phyloP scores from a whole-genome alignment of 2,113 vertebrate species.

The Sterna hirundo region DNA sequence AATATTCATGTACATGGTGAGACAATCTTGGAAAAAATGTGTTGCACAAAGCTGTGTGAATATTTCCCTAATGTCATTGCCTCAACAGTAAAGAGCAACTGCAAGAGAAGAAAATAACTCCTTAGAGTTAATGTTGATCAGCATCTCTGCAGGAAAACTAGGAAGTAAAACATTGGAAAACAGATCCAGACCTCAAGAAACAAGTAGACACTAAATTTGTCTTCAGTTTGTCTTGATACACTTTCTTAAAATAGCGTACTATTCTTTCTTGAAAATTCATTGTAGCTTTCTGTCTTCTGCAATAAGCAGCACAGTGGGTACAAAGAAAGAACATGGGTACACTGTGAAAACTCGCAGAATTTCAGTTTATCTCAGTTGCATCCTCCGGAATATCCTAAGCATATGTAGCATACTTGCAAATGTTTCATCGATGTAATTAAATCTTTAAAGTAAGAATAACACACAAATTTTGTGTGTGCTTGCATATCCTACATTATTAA shows the following conservation, averaged over 20 bases:
- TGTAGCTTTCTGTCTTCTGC: neutral
- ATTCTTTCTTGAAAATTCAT: neutral
- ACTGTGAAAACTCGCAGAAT: neutral
- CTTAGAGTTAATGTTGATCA: neutral
- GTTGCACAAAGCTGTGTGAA: neutral
- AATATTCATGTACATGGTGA: neutral
- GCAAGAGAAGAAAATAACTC: neutral
- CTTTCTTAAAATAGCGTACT: neutral
- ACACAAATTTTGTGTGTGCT: fast-evolving
- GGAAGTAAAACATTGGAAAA: neutral
- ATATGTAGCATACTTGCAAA: neutral
- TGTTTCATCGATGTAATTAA: neutral
- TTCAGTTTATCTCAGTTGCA: neutral
- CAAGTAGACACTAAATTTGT: neutral
- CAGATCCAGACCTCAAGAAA: neutral
- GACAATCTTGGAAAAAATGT: fast-evolving
- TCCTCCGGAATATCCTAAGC: neutral
- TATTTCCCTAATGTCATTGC: neutral
- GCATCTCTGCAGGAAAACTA: neutral
- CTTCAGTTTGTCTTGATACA: neutral
- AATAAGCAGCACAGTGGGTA: neutral
- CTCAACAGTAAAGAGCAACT: neutral
- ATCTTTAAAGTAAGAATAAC: neutral
- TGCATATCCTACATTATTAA: neutral
- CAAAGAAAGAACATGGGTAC: neutral